These are phyloP conservation scores for Paraescarpia echinospica DNA, from an alignment of 1,140 invertebrate species.

Conservation along the genomic window DNA sequence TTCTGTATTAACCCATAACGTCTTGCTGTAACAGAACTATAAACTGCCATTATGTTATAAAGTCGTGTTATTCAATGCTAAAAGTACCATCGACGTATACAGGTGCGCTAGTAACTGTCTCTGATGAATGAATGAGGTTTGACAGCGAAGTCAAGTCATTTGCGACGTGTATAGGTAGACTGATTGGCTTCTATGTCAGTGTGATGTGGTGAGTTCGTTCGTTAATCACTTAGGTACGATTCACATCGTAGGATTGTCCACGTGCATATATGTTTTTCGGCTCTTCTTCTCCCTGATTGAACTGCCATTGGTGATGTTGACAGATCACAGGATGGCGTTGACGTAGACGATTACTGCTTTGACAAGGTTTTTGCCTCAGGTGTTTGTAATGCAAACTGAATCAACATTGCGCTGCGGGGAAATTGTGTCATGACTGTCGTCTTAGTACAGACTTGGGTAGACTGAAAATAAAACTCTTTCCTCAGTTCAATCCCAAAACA, in stretches of 20 bases:
- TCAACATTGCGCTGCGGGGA: background rate
- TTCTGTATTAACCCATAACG: background rate
- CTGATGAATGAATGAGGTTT: background rate
- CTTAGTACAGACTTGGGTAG: background rate
- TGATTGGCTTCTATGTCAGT: background rate
- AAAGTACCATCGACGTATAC: background rate
- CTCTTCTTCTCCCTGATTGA: background rate
- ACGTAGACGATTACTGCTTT: background rate
- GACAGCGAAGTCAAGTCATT: background rate
- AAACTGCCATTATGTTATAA: background rate
- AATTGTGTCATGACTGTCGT: background rate
- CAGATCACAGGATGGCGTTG: background rate
- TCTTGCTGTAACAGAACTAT: background rate
- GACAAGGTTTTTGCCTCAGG: background rate
- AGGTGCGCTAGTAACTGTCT: background rate
- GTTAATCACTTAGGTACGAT: background rate
- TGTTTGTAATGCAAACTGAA: background rate
- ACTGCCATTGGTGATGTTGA: background rate
- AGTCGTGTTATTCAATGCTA: background rate
- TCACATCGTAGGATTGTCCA: background rate
- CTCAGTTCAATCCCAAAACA: background rate
- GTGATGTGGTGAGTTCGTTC: background rate
- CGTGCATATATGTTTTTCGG: background rate
- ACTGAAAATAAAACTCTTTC: background rate
- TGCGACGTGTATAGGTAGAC: background rate